These are phyloP conservation scores for Meganola albula DNA, from an alignment of 2,888 invertebrate genomes.

Conservation along the genomic window DNA sequence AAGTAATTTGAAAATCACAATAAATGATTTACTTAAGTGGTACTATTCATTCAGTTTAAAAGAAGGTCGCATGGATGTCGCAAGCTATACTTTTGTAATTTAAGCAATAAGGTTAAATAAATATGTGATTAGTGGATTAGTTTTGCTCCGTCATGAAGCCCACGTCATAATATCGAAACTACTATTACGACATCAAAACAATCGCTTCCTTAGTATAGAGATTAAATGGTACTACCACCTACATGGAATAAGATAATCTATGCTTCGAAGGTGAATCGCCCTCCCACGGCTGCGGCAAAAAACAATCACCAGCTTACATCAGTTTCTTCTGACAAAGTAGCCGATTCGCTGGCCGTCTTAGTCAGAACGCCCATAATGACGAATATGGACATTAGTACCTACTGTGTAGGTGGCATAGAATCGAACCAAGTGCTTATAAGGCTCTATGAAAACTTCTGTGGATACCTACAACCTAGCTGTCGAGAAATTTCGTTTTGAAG, in stretches of 20 bases:
- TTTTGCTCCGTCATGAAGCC: constrained; percentile 32
- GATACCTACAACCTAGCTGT: constrained; percentile 19
- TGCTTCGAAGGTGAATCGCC: constrained; percentile 70
- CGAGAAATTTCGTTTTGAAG: constrained; percentile 14
- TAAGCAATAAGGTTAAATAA: constrained; percentile 29
- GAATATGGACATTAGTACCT: constrained; percentile 69
- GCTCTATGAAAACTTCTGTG: constrained; percentile 42
- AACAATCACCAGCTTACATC: constrained; percentile 59
- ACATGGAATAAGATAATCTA: constrained; percentile 54
- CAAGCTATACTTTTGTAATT: constrained; percentile 12
- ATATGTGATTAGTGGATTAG: constrained; percentile 31
- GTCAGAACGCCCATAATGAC: constrained; percentile 66
- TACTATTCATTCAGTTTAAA: constrained; percentile 12
- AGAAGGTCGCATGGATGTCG: constrained; percentile 18
- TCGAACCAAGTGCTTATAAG: constrained; percentile 56
- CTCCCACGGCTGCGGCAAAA: constrained; percentile 58
- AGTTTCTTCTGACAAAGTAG: constrained; percentile 71
- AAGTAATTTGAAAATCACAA: constrained; percentile 9
- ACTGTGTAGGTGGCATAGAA: constrained; percentile 62
- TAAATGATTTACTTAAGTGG: constrained; percentile 10
- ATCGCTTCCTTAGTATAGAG: constrained; percentile 45
- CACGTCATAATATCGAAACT: constrained; percentile 38
- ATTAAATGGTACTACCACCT: constrained; percentile 48
- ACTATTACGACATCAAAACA: constrained; percentile 47
- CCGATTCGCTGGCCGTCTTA: constrained; percentile 62